A percentile compares a stretch with the other conserved stretches of the same genome.
These are phyloP conservation scores for Scleropages formosus DNA, from an alignment of 2,797 vertebrate genomes.

Conservation along the genomic window DNA sequence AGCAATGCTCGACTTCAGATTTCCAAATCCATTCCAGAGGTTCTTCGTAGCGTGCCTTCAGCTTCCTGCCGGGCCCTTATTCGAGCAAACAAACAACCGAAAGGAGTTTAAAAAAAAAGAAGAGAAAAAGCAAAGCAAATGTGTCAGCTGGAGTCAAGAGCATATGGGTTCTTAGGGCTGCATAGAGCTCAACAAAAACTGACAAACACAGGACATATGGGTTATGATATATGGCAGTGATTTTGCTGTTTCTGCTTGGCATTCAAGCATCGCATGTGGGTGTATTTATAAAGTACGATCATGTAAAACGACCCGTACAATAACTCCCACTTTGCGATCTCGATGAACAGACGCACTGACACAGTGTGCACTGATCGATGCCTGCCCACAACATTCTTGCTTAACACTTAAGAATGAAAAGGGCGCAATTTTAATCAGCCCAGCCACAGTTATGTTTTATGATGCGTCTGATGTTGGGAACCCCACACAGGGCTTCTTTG, in stretches of 20 bases:
- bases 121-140: slow-evolving; percentile 39
- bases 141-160: slow-evolving; percentile 35
- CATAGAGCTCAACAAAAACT: slow-evolving; percentile 30
- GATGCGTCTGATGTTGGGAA: slow-evolving; percentile 53
- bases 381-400: slow-evolving; percentile 56
- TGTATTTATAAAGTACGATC: slow-evolving; percentile 40
- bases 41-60: slow-evolving; percentile 47
- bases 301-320: slow-evolving; percentile 52
- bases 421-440: slow-evolving; percentile 58
- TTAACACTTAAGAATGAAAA: slow-evolving; percentile 39
- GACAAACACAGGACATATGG: slow-evolving; percentile 41
- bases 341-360: slow-evolving; percentile 53
- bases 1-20: slow-evolving; percentile 39
- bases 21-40: slow-evolving; percentile 48
- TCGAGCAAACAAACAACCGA: slow-evolving; percentile 47
- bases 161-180: slow-evolving; percentile 44
- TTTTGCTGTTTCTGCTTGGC: slow-evolving; percentile 44
- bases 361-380: slow-evolving; percentile 51
- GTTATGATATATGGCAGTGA: slow-evolving; percentile 39
- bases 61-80: slow-evolving; percentile 48
- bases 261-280: slow-evolving; percentile 43
- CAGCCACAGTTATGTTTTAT: slow-evolving; percentile 58
- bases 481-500: slow-evolving; percentile 44
- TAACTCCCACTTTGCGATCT: slow-evolving; percentile 45
- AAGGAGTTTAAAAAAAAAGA: slow-evolving; percentile 28